A percentile compares a stretch with the other conserved stretches of the same genome.
phyloP scores from a whole-genome alignment of 2,113 vertebrate species.

The Apteryx owenii region DNA sequence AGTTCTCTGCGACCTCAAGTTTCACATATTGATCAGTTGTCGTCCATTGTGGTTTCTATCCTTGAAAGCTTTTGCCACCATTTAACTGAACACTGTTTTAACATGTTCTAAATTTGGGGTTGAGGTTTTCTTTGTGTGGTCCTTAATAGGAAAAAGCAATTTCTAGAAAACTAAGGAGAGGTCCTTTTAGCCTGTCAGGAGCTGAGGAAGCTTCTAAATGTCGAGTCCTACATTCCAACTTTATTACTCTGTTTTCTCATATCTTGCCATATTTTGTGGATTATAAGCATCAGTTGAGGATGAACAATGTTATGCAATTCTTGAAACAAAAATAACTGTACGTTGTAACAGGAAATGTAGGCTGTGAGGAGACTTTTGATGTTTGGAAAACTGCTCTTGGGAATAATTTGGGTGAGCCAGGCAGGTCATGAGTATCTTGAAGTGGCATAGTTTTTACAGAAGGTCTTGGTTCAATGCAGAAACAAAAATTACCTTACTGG shows the following conservation, averaged over 20 bases:
- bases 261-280: background rate
- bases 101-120: conserved; percentile 22
- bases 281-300: background rate
- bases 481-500: background rate
- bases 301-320: background rate
- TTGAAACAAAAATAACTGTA: background rate
- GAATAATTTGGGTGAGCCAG: background rate
- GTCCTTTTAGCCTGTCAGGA: background rate
- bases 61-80: background rate
- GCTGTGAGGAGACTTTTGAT: background rate
- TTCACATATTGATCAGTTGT: background rate
- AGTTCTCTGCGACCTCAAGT: background rate
- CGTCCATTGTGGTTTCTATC: background rate
- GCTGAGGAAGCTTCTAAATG: background rate
- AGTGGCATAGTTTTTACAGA: background rate
- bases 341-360: background rate
- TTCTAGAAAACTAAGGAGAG: conserved; percentile 3
- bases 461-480: background rate
- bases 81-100: background rate
- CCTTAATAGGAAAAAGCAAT: background rate
- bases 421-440: background rate
- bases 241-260: background rate
- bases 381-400: background rate
- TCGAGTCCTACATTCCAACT: background rate
- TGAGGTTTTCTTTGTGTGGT: conserved; percentile 30